Conservation (phyloP, 2,113 vertebrate genomes). For the Talpa occidentalis region DNA sequence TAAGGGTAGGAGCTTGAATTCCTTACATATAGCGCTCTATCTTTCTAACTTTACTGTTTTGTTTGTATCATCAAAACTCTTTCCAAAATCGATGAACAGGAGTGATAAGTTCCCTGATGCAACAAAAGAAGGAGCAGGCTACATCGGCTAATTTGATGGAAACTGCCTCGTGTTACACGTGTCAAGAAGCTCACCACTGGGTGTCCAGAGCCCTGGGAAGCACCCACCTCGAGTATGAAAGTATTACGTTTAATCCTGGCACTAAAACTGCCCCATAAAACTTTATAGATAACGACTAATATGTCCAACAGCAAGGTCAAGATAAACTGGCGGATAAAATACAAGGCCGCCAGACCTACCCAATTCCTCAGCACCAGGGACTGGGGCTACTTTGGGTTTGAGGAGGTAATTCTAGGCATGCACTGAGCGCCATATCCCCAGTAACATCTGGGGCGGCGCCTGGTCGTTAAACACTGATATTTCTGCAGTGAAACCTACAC, state of each 20-base stretch:
- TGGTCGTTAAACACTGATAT: neutral
- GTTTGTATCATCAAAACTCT: neutral
- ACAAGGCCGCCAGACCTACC: neutral
- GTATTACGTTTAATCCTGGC: conserved; percentile 35
- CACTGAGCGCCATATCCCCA: neutral
- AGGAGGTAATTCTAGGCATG: neutral
- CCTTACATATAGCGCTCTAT: neutral
- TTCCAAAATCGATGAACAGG: neutral
- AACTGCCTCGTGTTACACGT: neutral
- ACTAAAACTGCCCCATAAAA: conserved; percentile 46
- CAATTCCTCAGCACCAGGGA: neutral
- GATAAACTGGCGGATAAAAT: neutral
- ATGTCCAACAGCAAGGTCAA: conserved; percentile 14
- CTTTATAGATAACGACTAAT: conserved; percentile 31
- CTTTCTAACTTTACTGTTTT: neutral
- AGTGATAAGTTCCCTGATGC: neutral
- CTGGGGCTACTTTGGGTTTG: neutral
- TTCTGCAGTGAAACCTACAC: neutral
- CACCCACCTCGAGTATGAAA: neutral
- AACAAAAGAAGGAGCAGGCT: neutral
- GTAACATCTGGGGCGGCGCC: neutral
- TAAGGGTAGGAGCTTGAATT: neutral
- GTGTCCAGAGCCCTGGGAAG: no score
- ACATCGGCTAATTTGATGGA: neutral
- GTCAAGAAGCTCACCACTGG: no score